These are phyloP conservation scores for Clarias batrachus DNA, from an alignment of 2,113 vertebrate species.

Conservation along the genomic window DNA sequence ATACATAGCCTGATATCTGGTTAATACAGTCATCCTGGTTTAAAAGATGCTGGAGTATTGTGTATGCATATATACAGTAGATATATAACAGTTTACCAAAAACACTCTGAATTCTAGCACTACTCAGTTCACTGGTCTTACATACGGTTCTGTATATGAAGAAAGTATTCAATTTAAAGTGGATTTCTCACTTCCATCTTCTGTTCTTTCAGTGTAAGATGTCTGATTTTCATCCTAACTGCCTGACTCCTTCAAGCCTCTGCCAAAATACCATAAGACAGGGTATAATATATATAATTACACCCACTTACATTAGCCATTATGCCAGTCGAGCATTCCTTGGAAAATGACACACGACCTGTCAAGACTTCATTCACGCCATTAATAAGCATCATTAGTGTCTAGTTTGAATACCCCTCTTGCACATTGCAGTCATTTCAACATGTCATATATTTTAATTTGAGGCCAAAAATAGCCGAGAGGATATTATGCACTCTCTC, in stretches of 20 bases:
- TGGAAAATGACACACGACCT: constrained; percentile 84
- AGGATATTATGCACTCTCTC: constrained; percentile 82
- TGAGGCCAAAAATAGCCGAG: constrained; percentile 84
- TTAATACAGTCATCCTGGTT: neutral
- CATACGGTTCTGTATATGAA: constrained; percentile 48
- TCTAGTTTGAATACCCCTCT: constrained; percentile 84
- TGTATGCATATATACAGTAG: neutral
- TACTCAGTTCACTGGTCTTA: constrained; percentile 70
- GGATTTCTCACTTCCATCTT: constrained; percentile 54
- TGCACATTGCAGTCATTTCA: constrained; percentile 84
- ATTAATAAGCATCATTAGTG: constrained; percentile 87
- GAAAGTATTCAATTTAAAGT: constrained; percentile 19
- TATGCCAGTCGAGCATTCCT: constrained; percentile 83
- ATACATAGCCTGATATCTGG: neutral
- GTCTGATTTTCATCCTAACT: constrained; percentile 76
- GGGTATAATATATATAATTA: constrained; percentile 88
- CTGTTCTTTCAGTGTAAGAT: constrained; percentile 63
- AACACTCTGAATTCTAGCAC: constrained; percentile 56
- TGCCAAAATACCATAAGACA: constrained; percentile 86
- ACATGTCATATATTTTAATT: constrained; percentile 88
- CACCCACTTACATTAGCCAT: constrained; percentile 84
- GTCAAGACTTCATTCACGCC: constrained; percentile 86
- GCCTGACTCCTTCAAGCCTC: constrained; percentile 78
- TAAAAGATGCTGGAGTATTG: neutral
- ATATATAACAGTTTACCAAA: constrained; percentile 29